phyloP scores from a whole-genome alignment of 2,113 vertebrate genomes.

The Triplophysa siluroides region DNA sequence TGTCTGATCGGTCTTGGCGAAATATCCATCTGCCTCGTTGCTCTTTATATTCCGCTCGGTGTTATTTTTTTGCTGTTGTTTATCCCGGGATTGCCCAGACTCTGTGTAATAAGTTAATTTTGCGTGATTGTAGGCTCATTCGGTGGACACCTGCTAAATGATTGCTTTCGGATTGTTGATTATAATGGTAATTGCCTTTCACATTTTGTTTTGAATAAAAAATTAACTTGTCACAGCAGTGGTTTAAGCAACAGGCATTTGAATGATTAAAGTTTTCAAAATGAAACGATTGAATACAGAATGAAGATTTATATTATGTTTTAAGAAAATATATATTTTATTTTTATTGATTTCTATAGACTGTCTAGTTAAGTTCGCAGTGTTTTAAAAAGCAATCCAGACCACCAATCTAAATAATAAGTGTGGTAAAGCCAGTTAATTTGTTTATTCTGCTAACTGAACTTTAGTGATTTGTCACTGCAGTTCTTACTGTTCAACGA shows the following conservation, averaged over 20 bases:
- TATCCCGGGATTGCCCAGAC: not conserved
- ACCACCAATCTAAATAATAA: too few species aligned
- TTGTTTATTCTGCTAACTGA: too few species aligned
- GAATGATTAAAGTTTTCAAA: not conserved
- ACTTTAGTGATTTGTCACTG: too few species aligned
- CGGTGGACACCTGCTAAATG: conserved; percentile 32
- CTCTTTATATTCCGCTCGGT: conserved; percentile 36
- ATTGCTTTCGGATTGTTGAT: conserved; percentile 1
- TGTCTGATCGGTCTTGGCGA: conserved; percentile 11
- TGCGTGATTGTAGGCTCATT: conserved; percentile 29
- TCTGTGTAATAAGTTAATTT: conserved; percentile 26
- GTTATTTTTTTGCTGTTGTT: not conserved
- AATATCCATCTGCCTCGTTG: not conserved
- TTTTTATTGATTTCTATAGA: too few species aligned
- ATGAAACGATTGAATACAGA: not conserved
- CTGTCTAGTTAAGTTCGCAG: too few species aligned
- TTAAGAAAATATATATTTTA: too few species aligned
- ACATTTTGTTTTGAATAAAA: not conserved
- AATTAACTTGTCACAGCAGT: not conserved
- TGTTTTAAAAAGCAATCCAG: too few species aligned
- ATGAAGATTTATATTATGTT: not conserved
- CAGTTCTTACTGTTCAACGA: too few species aligned
- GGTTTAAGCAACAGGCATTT: not conserved
- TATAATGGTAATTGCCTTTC: not conserved
- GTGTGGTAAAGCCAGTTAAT: too few species aligned